Conservation (phyloP, 1,140 invertebrate species). For the Heterodera carotae region DNA sequence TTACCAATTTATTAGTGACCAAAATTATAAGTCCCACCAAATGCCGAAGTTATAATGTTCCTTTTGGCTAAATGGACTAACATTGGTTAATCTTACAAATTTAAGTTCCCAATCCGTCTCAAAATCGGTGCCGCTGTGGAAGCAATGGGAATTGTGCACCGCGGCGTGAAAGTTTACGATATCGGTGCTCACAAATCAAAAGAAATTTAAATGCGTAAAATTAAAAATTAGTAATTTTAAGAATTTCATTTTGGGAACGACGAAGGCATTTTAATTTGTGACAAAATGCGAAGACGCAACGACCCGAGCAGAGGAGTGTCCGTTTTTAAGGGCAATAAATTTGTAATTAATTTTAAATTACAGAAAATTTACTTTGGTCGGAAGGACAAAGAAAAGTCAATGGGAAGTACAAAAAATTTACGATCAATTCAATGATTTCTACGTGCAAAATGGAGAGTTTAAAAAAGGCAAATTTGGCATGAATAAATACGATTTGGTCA, state of each 20-base stretch:
- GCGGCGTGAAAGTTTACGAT: neutral
- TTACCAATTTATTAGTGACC: too few species aligned
- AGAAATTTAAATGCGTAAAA: neutral
- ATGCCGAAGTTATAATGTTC: too few species aligned
- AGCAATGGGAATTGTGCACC: neutral
- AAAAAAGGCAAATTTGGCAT: neutral
- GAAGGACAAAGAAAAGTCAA: neutral
- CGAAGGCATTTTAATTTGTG: neutral
- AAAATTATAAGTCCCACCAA: too few species aligned
- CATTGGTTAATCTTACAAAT: too few species aligned
- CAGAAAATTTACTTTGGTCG: neutral
- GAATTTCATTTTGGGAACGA: neutral
- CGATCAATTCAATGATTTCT: neutral
- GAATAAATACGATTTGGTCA: neutral
- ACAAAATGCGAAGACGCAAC: neutral
- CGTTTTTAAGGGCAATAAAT: neutral
- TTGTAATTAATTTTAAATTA: neutral
- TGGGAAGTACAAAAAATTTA: constrained; percentile 1
- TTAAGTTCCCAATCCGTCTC: neutral
- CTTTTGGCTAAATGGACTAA: too few species aligned
- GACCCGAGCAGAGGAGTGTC: neutral
- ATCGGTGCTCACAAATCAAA: neutral
- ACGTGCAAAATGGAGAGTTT: neutral
- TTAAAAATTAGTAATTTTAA: neutral
- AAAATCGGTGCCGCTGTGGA: neutral